A percentile compares a stretch with the other conserved stretches of the same genome.
phyloP scores from a whole-genome alignment of 2,797 vertebrate genomes.

The Dermochelys coriacea region DNA sequence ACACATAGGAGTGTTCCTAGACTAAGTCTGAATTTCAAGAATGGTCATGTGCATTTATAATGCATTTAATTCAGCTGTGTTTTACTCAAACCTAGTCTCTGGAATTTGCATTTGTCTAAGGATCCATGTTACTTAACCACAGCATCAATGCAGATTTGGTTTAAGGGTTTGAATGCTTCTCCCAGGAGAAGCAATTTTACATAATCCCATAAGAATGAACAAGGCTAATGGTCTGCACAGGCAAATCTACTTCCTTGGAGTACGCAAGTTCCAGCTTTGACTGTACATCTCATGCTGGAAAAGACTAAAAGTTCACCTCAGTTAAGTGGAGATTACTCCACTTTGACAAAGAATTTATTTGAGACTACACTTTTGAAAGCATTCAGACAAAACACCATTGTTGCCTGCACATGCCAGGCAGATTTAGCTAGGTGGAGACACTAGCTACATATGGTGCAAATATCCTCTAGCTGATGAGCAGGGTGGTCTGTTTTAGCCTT shows the following conservation, averaged over 20 bases:
- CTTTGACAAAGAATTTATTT: background rate
- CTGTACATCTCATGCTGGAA: background rate
- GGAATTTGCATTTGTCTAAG: background rate
- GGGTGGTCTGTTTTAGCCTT: background rate
- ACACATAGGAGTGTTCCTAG: background rate
- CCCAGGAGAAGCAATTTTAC: background rate
- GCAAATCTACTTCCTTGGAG: background rate
- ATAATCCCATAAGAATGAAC: background rate
- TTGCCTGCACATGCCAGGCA: background rate
- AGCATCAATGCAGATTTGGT: background rate
- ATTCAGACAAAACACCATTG: background rate
- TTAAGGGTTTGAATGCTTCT: background rate
- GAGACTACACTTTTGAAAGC: background rate
- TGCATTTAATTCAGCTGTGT: background rate
- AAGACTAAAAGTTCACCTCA: background rate
- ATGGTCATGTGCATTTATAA: background rate
- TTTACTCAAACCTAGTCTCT: background rate
- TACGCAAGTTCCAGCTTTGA: background rate
- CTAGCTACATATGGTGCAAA: background rate
- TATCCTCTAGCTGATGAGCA: background rate
- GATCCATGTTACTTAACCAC: background rate
- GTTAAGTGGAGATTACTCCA: background rate
- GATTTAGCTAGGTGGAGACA: background rate
- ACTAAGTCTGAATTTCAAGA: background rate
- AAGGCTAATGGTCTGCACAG: background rate